These are phyloP conservation scores for Heterotilapia buettikoferi DNA, from an alignment of 2,113 vertebrate species.

Conservation along the genomic window DNA sequence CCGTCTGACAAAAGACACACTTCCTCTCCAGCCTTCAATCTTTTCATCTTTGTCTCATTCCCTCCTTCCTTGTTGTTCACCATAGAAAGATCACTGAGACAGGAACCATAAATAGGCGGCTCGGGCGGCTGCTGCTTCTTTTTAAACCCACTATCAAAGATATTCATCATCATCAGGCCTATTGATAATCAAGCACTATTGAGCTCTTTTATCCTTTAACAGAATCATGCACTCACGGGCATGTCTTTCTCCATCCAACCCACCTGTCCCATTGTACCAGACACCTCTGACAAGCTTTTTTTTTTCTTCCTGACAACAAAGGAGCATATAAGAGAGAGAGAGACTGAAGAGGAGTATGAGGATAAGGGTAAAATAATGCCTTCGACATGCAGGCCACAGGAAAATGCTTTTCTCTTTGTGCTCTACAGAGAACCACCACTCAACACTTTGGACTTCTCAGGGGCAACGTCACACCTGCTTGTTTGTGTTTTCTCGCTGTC, in stretches of 20 bases:
- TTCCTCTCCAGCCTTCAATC: conserved; percentile 50
- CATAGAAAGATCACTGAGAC: conserved; percentile 50
- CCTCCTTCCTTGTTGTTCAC: conserved; percentile 48
- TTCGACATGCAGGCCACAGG: conserved; percentile 2
- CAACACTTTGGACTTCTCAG: neutral
- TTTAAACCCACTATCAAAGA: conserved; percentile 63
- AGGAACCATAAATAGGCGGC: conserved; percentile 54
- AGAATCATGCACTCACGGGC: conserved; percentile 14
- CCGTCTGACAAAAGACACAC: conserved; percentile 42
- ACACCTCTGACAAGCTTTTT: conserved; percentile 32
- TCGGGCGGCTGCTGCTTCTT: conserved; percentile 34
- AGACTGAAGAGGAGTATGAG: neutral
- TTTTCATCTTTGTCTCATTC: conserved; percentile 60
- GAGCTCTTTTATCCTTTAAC: conserved; percentile 63
- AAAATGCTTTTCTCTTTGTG: neutral
- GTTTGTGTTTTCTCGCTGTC: neutral
- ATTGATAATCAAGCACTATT: conserved; percentile 71
- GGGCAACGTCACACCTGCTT: neutral
- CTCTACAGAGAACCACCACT: conserved; percentile 23
- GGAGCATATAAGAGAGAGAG: neutral
- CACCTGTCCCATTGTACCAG: conserved; percentile 61
- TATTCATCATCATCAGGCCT: conserved; percentile 33
- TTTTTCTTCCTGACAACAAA: conserved; percentile 20
- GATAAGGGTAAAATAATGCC: conserved; percentile 1
- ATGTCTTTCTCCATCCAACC: conserved; percentile 46